Base-by-base conservation (phyloP, 1,140 invertebrate species). In the Eufriesea mexicana region DNA sequence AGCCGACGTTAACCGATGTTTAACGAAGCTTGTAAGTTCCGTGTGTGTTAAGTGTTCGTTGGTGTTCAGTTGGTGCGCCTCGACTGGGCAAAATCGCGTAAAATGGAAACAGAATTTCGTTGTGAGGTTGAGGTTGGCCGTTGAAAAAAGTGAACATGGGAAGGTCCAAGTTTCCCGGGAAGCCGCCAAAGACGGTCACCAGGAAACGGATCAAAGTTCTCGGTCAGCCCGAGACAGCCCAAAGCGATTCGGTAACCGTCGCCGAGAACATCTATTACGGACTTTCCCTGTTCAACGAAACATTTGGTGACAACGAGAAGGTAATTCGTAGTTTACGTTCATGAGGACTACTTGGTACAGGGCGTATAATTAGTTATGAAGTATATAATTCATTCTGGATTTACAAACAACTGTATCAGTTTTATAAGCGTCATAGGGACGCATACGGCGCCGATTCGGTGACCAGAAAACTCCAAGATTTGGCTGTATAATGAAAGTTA, bases 171-270 rank as follows among this genome's bases (percentile, higher is more conserved):
- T 97, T 97, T 95, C 97, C 97, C 92, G 97, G 97, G 88, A 97
- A 97, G 95, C 97, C 97, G 93, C 96, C 97, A 87, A 97, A 97
- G 95, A 96, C 96, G 95, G 96, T 96, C 92, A 97, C 97, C 94
- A 96, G 96, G 95, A 97, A 97, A 93, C 95, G 96, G 94, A 96
- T 97, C 92, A 97, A 96, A 95, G 96, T 97, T 93, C 95, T 97
- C 92, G 95, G 95, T 89, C 93, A 95, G 87, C 95, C 95, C 86
- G 94, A 95, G 89, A 93, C 94, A 88, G 89, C 91, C 88, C 93
- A 94, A 91, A 93, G 89, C 88, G 94, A 95, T 92, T 92, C 93
- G 90, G 92, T 93, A 91, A 94, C 93, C 93, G 93, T 93, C 86
- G 94, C 93, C 91, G 94, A 95, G 91, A 94, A 95, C 91, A 94